Percentiles rank a stretch among this genome's conserved stretches.
Evolutionary conservation across 2,888 invertebrate genomes (phyloP).

Genomic region (Trachelus stipa): DNA sequence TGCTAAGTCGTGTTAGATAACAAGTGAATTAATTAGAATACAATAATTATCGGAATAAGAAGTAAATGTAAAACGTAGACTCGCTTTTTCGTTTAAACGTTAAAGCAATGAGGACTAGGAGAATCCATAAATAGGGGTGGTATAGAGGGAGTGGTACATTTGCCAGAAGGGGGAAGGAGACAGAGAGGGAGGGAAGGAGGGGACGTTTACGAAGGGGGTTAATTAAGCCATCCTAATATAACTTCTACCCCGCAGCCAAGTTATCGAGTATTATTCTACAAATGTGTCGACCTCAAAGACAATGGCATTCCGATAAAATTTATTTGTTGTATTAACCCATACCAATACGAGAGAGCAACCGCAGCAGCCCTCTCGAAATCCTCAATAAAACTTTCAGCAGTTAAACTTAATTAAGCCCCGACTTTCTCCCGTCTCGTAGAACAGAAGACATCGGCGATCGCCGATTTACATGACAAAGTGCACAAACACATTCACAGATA

Average conservation of each 20-base stretch:
- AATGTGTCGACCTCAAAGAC: conserved; percentile 60
- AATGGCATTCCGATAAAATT: conserved; percentile 59
- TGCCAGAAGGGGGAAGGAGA: conserved; percentile 16
- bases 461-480: background rate
- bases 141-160: conserved; percentile 1
- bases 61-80: background rate
- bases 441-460: background rate
- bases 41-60: background rate
- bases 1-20: background rate
- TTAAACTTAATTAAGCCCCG: conserved; percentile 54
- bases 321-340: conserved; percentile 42
- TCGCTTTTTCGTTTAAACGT: background rate
- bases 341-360: background rate
- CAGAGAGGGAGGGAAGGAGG: conserved; percentile 31
- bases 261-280: conserved; percentile 60
- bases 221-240: conserved; percentile 60
- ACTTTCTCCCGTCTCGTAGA: conserved; percentile 16
- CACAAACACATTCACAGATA: background rate
- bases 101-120: background rate
- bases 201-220: conserved; percentile 48
- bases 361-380: background rate
- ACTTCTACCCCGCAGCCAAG: conserved; percentile 51
- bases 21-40: background rate
- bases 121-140: background rate
- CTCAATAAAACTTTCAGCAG: conserved; percentile 48